A percentile compares a stretch with the other conserved stretches of the same genome.
Evolutionary conservation across 2,888 invertebrate species (phyloP).

Genomic region (Apamea epomidion): DNA sequence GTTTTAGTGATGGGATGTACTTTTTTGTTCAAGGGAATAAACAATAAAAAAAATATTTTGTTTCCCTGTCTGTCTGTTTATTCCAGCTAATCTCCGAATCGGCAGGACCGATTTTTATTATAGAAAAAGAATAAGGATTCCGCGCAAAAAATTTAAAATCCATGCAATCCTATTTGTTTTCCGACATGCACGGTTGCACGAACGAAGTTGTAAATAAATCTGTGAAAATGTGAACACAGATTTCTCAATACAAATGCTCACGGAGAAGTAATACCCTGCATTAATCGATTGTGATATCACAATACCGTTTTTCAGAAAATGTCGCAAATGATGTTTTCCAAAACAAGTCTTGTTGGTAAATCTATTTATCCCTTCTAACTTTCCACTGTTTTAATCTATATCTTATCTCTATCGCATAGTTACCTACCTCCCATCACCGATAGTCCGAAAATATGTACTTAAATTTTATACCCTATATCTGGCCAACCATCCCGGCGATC

Average conservation of each 20-base stretch:
- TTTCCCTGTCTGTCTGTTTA: too few relatives aligned
- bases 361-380: neutral
- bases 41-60: too few relatives aligned
- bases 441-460: slow-evolving; percentile 29
- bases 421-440: slow-evolving; percentile 10
- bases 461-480: slow-evolving; percentile 50
- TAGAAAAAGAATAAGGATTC: too few relatives aligned
- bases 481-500: slow-evolving; percentile 42
- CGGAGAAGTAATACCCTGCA: neutral
- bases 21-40: too few relatives aligned
- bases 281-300: neutral
- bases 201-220: neutral
- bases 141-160: too few relatives aligned
- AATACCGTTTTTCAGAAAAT: neutral
- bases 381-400: slow-evolving; percentile 1
- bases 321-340: neutral
- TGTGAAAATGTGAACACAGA: neutral
- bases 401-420: neutral
- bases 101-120: too few relatives aligned
- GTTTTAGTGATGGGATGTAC: too few relatives aligned
- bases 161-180: too few relatives aligned
- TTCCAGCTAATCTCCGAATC: too few relatives aligned
- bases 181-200: too few relatives aligned
- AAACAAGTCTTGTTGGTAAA: neutral
- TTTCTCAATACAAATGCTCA: neutral